Base-by-base conservation (phyloP, 2,797 vertebrate species). In the Potorous gilbertii region DNA sequence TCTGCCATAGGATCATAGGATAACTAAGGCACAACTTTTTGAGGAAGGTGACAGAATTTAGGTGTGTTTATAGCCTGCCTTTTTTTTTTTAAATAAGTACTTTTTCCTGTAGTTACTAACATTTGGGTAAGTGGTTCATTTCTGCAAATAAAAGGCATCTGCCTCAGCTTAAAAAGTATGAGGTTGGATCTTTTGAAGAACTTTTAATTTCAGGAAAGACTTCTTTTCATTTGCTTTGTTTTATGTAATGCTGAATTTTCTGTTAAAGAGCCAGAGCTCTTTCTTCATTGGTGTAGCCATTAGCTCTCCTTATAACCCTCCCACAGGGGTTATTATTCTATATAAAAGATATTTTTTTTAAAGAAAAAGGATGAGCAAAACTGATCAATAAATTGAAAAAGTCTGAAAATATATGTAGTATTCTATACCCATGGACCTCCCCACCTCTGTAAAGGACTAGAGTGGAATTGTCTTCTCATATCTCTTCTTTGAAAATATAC, bases 271-370 rank as follows among this genome's bases (percentile, higher is more conserved):
- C 94, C 13, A 31, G 59, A 34, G 5, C 96, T 62, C 93, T 92
- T 92, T 94, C 94, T 90, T 96, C 94, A 94, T 92, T 97, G 94
- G 94, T 96, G 92, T 74, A 97, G 90, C 96, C 14, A n/a, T 1
- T 34, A 34, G 59, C 31, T 31, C 27, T 59, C 57, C 34, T 34
- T 4, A 66, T 66, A 66, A 16, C 24, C 11, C 12, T 74, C 59
- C 59, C 13, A 62, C 12, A 62, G 13, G 14, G 52, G 52, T 52
- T 52, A 34, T 1, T 1, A 34, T 34, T 62, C 4, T 34, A 16
- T 62, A 16, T 40, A 74, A 66, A 13, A 66, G 31, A 62, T 62
- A 56, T 31, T 66, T 66, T 66, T 62, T 59, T 62, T 62, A 62
- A 62, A 34, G 59, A 62, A 40, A 40, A 74, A 74, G 21, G 5